phyloP scores from a whole-genome alignment of 2,113 vertebrate genomes.

The Ivindomyrus marchei region DNA sequence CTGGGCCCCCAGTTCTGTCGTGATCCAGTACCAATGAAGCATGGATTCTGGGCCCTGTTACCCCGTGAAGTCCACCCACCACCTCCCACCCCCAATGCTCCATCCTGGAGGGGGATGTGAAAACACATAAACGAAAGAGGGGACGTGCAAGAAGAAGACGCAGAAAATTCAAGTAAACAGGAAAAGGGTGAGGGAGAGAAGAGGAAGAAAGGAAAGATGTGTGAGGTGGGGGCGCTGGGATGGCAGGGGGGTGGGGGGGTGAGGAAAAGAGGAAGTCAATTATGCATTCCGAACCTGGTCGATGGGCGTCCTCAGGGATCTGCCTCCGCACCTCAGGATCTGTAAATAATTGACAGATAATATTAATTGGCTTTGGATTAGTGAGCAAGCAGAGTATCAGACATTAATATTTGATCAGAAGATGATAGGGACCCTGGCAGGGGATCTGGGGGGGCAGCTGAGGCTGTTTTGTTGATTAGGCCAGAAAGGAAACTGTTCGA shows the following conservation, averaged over 20 bases:
- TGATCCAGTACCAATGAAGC: background rate
- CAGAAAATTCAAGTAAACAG: background rate
- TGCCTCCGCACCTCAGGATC: conserved; percentile 98
- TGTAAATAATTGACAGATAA: conserved; percentile 99
- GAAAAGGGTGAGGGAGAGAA: conserved; percentile 7
- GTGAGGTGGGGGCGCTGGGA: background rate
- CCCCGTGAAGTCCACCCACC: background rate
- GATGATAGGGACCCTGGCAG: conserved; percentile 98
- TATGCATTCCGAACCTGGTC: conserved; percentile 99
- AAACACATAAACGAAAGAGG: background rate
- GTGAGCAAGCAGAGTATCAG: conserved; percentile 99
- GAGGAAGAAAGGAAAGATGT: conserved; percentile 5
- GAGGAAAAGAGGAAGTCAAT: conserved; percentile 77
- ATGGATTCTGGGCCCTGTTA: background rate
- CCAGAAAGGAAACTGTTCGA: conserved; percentile 69
- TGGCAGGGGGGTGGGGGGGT: conserved; percentile 2
- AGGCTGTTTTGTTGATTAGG: conserved; percentile 91
- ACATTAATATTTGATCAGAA: conserved; percentile 99
- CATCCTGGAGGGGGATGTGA: no score
- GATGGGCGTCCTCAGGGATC: conserved; percentile 91
- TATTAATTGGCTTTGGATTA: conserved; percentile 99
- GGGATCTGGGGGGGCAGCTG: conserved; percentile 95
- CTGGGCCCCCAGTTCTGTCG: background rate
- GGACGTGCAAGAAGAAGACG: background rate
- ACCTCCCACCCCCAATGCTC: background rate